These are phyloP conservation scores for Kuschelorhynchus macadamiae DNA, from an alignment of 2,888 invertebrate genomes.

Conservation along the genomic window DNA sequence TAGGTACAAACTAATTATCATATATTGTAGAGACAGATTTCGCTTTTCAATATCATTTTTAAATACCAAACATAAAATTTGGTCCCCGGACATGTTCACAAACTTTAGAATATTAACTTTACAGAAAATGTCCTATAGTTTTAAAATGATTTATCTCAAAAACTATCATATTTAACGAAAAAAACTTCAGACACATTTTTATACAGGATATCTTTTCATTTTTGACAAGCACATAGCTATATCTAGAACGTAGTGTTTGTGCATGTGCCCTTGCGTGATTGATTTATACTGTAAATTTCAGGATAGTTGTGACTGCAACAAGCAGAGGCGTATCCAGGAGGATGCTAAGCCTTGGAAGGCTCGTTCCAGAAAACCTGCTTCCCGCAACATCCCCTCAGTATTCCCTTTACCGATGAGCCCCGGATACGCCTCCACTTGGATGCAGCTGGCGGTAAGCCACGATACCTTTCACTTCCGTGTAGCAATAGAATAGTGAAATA, in stretches of 20 bases:
- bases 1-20: too few species aligned
- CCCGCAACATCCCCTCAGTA: constrained; percentile 68
- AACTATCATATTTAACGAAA: too few species aligned
- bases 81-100: too few species aligned
- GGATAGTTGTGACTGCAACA: constrained; percentile 66
- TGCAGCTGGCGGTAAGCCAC: constrained; percentile 77
- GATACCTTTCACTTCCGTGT: constrained; percentile 24
- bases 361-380: constrained; percentile 65
- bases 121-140: too few species aligned
- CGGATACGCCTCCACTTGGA: constrained; percentile 78
- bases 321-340: constrained; percentile 71
- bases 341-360: constrained; percentile 65
- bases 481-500: constrained; percentile 29
- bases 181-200: too few species aligned
- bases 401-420: constrained; percentile 75
- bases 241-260: background rate
- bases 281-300: constrained; percentile 59
- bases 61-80: too few species aligned
- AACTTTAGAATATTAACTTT: too few species aligned
- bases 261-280: constrained; percentile 36
- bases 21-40: too few species aligned
- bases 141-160: too few species aligned
- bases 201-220: too few species aligned
- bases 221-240: too few species aligned
- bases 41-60: too few species aligned